phyloP scores from a whole-genome alignment of 1,140 invertebrate species.

The Microvelia longipes region DNA sequence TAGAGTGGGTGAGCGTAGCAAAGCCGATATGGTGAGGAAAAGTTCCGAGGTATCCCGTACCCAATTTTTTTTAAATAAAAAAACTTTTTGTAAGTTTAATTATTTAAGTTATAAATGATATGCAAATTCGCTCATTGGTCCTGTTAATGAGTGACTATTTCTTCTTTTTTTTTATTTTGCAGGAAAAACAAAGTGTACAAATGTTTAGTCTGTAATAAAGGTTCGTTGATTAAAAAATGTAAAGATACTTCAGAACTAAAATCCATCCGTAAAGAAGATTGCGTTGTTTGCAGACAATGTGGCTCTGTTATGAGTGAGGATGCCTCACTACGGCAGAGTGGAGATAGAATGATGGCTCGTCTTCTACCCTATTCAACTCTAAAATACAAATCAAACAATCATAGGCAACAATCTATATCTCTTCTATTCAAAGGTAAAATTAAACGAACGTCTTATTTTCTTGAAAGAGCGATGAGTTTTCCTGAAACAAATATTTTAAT shows the following conservation, averaged over 20 bases:
- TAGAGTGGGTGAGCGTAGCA: too few species aligned
- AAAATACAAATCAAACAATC: background rate
- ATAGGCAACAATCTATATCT: background rate
- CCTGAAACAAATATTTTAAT: too few species aligned
- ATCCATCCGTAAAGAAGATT: background rate
- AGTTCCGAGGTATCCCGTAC: background rate
- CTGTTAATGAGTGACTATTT: too few species aligned
- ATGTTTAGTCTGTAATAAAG: background rate
- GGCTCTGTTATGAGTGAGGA: background rate
- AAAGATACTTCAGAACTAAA: background rate
- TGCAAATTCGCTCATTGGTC: too few species aligned
- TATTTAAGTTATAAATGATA: too few species aligned
- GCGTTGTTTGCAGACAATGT: background rate
- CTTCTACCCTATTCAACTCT: background rate
- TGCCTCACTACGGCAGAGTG: background rate
- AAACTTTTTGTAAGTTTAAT: background rate
- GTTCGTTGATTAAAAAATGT: background rate
- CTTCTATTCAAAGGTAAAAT: background rate
- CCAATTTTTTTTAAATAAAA: background rate
- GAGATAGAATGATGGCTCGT: background rate
- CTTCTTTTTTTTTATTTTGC: background rate
- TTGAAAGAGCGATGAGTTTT: too few species aligned
- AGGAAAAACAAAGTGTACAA: background rate
- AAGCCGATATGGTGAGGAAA: background rate
- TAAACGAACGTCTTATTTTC: too few species aligned